These are phyloP conservation scores for Nesometra sesokonis DNA, from an alignment of 35 echinoderm and acorn worm species.

Conservation along the genomic window DNA sequence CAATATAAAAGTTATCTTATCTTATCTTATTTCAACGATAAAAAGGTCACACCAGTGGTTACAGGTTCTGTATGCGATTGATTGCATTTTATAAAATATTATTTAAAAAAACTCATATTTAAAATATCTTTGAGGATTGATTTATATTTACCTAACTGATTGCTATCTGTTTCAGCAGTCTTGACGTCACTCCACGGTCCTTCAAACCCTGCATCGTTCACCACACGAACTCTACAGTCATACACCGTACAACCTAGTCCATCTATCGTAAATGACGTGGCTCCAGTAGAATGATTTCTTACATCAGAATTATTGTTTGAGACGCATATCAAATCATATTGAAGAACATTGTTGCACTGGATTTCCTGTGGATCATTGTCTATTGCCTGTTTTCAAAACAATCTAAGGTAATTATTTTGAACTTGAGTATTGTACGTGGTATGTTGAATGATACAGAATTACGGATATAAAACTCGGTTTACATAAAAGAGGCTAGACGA, in stretches of 20 bases:
- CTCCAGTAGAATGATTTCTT: neutral
- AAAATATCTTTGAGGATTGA: no score
- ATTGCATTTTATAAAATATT: no score
- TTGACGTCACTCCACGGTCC: neutral
- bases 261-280: neutral
- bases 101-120: no score
- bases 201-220: neutral
- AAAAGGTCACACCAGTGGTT: no score
- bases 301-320: neutral
- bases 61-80: no score
- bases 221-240: neutral
- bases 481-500: no score
- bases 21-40: no score
- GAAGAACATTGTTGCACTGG: neutral
- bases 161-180: neutral
- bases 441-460: no score
- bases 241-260: neutral
- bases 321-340: neutral
- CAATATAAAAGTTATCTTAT: no score
- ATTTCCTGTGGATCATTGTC: neutral
- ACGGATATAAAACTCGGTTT: no score
- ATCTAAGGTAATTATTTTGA: no score
- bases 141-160: neutral
- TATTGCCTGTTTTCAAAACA: neutral
- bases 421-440: no score